Conservation (phyloP, 1,140 invertebrate species). For the Anoplolepis gracilipes region DNA sequence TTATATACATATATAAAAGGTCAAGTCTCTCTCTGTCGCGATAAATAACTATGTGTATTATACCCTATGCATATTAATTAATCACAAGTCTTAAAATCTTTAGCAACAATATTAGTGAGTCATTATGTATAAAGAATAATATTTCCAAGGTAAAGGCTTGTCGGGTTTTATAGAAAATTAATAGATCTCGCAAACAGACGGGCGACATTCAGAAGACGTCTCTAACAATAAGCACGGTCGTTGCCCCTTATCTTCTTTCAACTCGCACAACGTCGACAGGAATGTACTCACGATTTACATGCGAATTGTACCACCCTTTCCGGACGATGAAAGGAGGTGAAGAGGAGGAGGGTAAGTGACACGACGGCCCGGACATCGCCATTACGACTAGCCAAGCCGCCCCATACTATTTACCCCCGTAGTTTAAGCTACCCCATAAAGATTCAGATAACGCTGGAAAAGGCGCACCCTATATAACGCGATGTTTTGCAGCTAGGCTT, state of each 20-base stretch:
- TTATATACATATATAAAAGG: not conserved
- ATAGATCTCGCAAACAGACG: conserved; percentile 20
- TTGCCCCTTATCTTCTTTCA: conserved; percentile 41
- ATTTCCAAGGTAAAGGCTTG: not conserved
- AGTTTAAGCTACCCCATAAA: conserved; percentile 78
- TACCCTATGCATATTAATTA: not conserved
- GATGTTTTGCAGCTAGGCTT: conserved; percentile 39
- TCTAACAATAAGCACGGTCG: conserved; percentile 41
- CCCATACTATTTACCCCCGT: conserved; percentile 73
- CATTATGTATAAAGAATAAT: not conserved
- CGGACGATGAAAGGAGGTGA: conserved; percentile 14
- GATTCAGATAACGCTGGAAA: conserved; percentile 77
- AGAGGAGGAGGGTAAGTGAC: conserved; percentile 55
- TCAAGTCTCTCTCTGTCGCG: not conserved
- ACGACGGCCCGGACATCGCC: conserved; percentile 59
- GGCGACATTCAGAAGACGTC: conserved; percentile 20
- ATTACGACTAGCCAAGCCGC: conserved; percentile 64
- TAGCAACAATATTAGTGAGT: not conserved
- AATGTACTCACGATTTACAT: conserved; percentile 70
- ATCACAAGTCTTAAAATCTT: not conserved
- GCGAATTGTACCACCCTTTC: conserved; percentile 67
- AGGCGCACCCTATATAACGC: conserved; percentile 58
- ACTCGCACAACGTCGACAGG: conserved; percentile 38
- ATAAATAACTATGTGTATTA: not conserved
- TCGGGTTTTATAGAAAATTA: conserved; percentile 14